Evolutionary conservation across 2,797 vertebrate species (phyloP), one percentile per base, ranked within the genome.

Genomic region (Eulemur rubriventer): DNA sequence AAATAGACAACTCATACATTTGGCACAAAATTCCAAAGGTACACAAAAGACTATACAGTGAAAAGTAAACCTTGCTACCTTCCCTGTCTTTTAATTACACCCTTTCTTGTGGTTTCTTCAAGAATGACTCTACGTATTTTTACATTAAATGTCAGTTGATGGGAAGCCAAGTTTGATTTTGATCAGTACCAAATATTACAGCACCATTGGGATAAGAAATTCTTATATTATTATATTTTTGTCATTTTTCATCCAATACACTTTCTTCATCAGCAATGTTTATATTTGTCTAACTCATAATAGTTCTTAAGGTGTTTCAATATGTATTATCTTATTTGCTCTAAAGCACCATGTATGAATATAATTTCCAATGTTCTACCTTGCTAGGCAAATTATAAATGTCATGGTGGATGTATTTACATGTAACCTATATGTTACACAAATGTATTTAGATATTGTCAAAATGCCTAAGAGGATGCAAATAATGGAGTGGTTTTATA

Each of bases 1-100:
- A 93, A 70, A 90, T 69, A 92, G 18, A 20, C 3, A 24, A 81
- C 7, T 30, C 8, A 20, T 83, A 2, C 22, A 79, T 79, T 81
- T 94, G 41, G 30, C 38, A 61, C 22, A 81, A 90, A 95, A 50
- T 83, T 76, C 30, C 95, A 95, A 95, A 70, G 17, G 1, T 83
- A 69, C 26, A 63, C 26, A 63, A 80, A 91, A 89, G 10, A 8
- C 43, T 59, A n/a, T 16, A 43, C 9, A 13, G 13, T 55, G 30
- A 89, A 88, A 94, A 80, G 9, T 48, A 63, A 79, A 75, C 61
- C 7, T 72, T 41, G 3, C 22, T 72, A 50, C 30, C 38, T 88
- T 59, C 9, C 30, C 7, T 80, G 28, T 46, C 22, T 89, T 13
- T 61, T 61, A 18, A 33, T 91, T 57, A 46, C 10, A 52, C 9